Conservation (phyloP, 2,888 invertebrate genomes). For the Cosmorhoe ocellata region DNA sequence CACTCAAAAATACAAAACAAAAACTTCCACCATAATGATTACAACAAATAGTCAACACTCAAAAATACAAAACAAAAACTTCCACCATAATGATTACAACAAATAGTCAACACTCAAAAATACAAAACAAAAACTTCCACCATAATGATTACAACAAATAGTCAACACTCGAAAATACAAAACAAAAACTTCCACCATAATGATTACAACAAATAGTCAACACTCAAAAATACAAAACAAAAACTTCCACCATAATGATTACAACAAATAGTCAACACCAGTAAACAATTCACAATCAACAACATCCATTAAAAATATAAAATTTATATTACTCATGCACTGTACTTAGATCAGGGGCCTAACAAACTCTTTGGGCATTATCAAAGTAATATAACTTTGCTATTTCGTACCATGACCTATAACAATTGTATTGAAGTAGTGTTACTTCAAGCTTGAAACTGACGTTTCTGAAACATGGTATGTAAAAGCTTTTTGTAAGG, state of each 20-base stretch:
- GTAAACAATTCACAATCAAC: background rate
- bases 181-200: slow-evolving; percentile 1
- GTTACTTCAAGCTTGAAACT: too few relatives aligned
- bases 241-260: background rate
- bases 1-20: background rate
- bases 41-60: background rate
- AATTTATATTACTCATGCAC: too few relatives aligned
- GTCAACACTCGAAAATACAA: background rate
- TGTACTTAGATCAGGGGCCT: too few relatives aligned
- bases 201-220: slow-evolving; percentile 5
- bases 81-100: background rate
- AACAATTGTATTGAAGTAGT: too few relatives aligned
- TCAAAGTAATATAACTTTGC: too few relatives aligned
- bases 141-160: background rate
- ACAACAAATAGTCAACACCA: too few relatives aligned
- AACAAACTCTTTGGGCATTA: too few relatives aligned
- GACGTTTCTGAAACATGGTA: too few relatives aligned
- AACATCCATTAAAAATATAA: background rate
- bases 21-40: background rate
- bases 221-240: background rate
- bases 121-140: background rate
- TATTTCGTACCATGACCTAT: too few relatives aligned
- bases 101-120: too few relatives aligned
- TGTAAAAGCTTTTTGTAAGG: too few relatives aligned
- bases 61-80: background rate